These are phyloP conservation scores for Aromia moschata DNA, from an alignment of 2,888 invertebrate species.

Conservation along the genomic window DNA sequence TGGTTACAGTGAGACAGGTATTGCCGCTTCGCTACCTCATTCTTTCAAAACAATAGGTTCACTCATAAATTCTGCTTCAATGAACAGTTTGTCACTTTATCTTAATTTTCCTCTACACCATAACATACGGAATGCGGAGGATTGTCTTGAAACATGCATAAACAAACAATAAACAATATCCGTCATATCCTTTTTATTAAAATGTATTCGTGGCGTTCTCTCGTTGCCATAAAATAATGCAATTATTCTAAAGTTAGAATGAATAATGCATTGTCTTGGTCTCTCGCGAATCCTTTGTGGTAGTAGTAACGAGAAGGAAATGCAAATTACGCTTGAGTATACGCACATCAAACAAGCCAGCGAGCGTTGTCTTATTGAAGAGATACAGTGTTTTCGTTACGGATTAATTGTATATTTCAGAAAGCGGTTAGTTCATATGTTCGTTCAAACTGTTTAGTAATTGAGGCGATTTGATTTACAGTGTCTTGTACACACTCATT, in stretches of 20 bases:
- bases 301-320: slow-evolving; percentile 13
- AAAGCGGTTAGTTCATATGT: not conserved
- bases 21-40: too few species aligned
- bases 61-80: too few species aligned
- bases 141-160: not conserved
- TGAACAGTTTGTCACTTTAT: too few species aligned
- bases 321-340: slow-evolving; percentile 2
- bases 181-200: slow-evolving; percentile 6
- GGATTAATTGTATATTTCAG: not conserved
- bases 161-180: not conserved
- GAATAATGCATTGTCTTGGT: slow-evolving; percentile 15
- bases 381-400: not conserved
- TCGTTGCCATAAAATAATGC: not conserved
- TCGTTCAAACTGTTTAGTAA: too few species aligned
- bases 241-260: not conserved
- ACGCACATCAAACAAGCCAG: not conserved
- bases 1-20: too few species aligned
- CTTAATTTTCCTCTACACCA: too few species aligned
- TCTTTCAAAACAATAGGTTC: too few species aligned
- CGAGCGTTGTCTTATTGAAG: not conserved
- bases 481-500: too few species aligned
- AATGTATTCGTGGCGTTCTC: slow-evolving; percentile 3
- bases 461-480: too few species aligned
- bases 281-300: slow-evolving; percentile 15
- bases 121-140: too few species aligned